Base-by-base conservation (phyloP, 2,113 vertebrate species). In the Zonotrichia leucophrys region DNA sequence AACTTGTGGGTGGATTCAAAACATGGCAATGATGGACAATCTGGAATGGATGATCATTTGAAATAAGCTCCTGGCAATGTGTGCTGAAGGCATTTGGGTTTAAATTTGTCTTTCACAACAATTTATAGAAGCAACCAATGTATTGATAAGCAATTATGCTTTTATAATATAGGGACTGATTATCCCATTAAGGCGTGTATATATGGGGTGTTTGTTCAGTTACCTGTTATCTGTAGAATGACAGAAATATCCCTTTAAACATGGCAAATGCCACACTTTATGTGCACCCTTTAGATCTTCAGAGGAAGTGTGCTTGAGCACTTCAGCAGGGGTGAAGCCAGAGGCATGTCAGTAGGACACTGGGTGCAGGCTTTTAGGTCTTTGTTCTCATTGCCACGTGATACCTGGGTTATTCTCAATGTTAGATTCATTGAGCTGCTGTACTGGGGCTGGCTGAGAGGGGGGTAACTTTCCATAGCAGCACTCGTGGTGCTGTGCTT, bases 271-370 rank as follows among this genome's bases (percentile, higher is more conserved):
- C 9, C 7, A 4, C n/a, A 35, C n/a, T 35, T 76, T 10, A 8
- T 42, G 19, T 79, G 35, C 30, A 25, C 9, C 5, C 12, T 76
- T 50, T 33, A 47, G 9, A 12, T 60, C 15, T 80, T 52, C 41
- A 70, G 35, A 22, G 27, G 35, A 59, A 72, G 12, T 9, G 5
- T 30, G 21, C 33, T 77, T 27, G 7, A 56, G 35, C 27, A 4
- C 23, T 30, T 31, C 33, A 70, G 55, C 27, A 47, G 16, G 27
- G 9, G 9, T 22, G 72, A 37, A 91, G 58, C 15, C 1, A 2
- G 47, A 74, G 21, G 24, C 3, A 0, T 12, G 5, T 37, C 46
- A 69, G 1, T 68, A 42, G 22, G 33, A 13, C 7, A 7, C 2
- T 5, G 20, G 37, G 18, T 30, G 11, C 18, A 16, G 66, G 28